Percentiles rank a stretch among this genome's conserved stretches.
phyloP scores from a whole-genome alignment of 2,113 vertebrate genomes.

The Seriola rivoliana region DNA sequence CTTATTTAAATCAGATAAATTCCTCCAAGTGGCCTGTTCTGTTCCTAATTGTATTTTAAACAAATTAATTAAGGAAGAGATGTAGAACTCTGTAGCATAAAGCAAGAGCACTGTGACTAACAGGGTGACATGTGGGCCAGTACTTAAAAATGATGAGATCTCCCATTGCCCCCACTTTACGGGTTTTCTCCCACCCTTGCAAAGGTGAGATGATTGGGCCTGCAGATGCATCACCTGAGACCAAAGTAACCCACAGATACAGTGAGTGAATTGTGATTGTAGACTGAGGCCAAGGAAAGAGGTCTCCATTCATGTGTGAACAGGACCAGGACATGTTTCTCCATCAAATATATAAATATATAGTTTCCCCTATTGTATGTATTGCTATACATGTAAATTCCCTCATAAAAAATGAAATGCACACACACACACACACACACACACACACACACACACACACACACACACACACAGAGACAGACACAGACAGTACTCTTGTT shows the following conservation, averaged over 20 bases:
- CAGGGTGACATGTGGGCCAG: not conserved
- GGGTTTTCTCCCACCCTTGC: constrained; percentile 1
- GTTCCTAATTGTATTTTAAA: constrained; percentile 5
- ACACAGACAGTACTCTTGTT: not conserved
- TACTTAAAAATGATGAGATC: constrained; percentile 24
- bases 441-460: not conserved
- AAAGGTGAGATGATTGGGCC: constrained; percentile 28
- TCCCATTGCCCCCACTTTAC: not conserved
- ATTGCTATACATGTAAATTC: not conserved
- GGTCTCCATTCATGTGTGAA: constrained; percentile 19
- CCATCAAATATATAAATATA: not conserved
- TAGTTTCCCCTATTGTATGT: not conserved
- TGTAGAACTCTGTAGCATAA: not conserved
- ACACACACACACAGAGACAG: not conserved
- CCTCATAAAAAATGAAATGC: constrained; percentile 3
- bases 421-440: no score
- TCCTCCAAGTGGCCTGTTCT: not conserved
- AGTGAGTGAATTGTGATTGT: constrained; percentile 29
- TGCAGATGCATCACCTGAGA: constrained; percentile 43
- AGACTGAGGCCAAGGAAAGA: constrained; percentile 6
- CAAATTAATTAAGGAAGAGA: not conserved
- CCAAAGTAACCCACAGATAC: constrained; percentile 33
- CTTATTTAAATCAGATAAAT: constrained; percentile 1
- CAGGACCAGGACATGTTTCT: not conserved
- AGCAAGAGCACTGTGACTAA: not conserved